phyloP scores from a whole-genome alignment of 2,797 vertebrate species.

The Aplochiton taeniatus region DNA sequence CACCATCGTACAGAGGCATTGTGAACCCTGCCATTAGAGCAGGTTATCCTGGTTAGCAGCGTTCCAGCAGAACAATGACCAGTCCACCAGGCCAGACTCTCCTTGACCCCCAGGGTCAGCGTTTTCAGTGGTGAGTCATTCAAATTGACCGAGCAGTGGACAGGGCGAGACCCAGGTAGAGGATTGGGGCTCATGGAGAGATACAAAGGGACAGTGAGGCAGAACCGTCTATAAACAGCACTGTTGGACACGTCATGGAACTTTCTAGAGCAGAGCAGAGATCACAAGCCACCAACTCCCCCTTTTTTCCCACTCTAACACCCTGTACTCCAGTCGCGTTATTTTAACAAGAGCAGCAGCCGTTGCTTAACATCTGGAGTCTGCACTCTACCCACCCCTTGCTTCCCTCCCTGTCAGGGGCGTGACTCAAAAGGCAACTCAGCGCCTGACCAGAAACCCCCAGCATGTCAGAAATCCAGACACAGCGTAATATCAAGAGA shows the following conservation, averaged over 20 bases:
- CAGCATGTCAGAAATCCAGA: conserved; percentile 6
- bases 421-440: conserved; percentile 10
- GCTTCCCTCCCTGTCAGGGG: conserved; percentile 10
- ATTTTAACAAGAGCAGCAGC: neutral
- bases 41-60: conserved; percentile 20
- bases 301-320: neutral
- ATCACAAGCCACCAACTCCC: neutral
- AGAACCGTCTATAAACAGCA: neutral
- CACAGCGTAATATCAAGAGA: neutral
- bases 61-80: conserved; percentile 53
- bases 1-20: conserved; percentile 23
- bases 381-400: neutral
- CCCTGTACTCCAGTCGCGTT: neutral
- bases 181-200: neutral
- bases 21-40: conserved; percentile 6
- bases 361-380: neutral
- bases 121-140: neutral
- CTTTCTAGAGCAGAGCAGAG: neutral
- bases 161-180: neutral
- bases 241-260: neutral
- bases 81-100: conserved; percentile 22
- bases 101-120: conserved; percentile 17
- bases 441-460: conserved; percentile 26
- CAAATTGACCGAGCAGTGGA: neutral
- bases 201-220: neutral